A percentile compares a stretch with the other conserved stretches of the same genome.
Evolutionary conservation across 35 echinoderm and acorn worm species (phyloP).

Genomic region (Strongylocentrotus purpuratus): DNA sequence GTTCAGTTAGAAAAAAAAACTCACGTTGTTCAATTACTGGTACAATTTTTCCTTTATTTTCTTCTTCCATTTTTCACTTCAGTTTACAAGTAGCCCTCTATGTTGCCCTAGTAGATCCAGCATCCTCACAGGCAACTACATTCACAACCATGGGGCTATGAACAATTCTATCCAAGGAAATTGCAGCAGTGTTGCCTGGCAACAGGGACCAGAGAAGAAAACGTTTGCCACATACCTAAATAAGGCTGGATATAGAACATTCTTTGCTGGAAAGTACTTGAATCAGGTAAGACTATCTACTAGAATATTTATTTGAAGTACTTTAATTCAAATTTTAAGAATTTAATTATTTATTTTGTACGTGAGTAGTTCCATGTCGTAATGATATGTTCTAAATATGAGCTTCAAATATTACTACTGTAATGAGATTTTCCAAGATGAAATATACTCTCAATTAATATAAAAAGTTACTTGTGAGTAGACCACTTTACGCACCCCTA

Average conservation of each 20-base stretch:
- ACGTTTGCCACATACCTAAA: constrained; percentile 88
- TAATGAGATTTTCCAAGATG: no score
- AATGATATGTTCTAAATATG: no score
- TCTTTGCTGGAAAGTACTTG: constrained; percentile 97
- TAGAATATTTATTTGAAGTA: no score
- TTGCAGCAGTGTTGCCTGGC: constrained; percentile 87
- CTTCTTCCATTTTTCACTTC: constrained; percentile 33
- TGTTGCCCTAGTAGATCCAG: constrained; percentile 98
- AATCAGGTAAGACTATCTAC: constrained; percentile 75
- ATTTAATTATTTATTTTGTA: no score
- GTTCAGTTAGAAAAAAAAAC: no score
- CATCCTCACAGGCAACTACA: constrained; percentile 95
- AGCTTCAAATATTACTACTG: no score
- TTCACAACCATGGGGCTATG: constrained; percentile 87
- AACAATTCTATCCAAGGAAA: constrained; percentile 84
- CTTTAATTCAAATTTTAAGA: no score
- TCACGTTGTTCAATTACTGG: no score
- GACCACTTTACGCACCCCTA: no score
- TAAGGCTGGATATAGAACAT: constrained; percentile 76
- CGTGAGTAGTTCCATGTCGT: no score
- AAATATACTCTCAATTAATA: no score
- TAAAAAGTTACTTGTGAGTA: no score
- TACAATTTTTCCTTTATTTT: neutral
- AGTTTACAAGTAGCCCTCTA: constrained; percentile 94
- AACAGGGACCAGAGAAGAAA: constrained; percentile 87